Conservation (phyloP, 2,797 vertebrate genomes). For the Tragopan temminckii region DNA sequence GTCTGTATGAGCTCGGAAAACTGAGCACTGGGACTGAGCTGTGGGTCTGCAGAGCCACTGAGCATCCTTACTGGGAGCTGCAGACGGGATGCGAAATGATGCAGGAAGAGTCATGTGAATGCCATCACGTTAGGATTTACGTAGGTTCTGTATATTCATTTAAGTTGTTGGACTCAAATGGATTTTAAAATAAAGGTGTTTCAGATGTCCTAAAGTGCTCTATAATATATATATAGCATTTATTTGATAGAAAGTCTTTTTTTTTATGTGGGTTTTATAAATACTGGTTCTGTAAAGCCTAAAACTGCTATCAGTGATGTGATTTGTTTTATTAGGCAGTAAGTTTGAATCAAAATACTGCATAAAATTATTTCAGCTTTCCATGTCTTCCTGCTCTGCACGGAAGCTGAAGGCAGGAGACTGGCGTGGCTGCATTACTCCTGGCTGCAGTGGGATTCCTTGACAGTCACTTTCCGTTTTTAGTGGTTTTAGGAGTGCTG, state of each 20-base stretch:
- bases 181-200: background rate
- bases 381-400: background rate
- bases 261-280: background rate
- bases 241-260: background rate
- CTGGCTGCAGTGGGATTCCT: background rate
- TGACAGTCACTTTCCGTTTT: background rate
- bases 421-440: background rate
- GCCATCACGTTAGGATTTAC: background rate
- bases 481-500: background rate
- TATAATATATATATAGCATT: background rate
- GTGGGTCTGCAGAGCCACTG: background rate
- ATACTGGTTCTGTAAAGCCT: background rate
- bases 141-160: background rate
- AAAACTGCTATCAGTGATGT: background rate
- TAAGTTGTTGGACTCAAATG: background rate
- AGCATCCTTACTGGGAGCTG: background rate
- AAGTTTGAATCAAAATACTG: background rate
- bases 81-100: background rate
- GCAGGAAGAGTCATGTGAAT: background rate
- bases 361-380: background rate
- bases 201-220: background rate
- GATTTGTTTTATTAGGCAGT: background rate
- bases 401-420: background rate
- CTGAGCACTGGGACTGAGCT: background rate
- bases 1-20: background rate